Base-by-base conservation (phyloP, 2,113 vertebrate genomes). In the Haplotaxodon microlepis region DNA sequence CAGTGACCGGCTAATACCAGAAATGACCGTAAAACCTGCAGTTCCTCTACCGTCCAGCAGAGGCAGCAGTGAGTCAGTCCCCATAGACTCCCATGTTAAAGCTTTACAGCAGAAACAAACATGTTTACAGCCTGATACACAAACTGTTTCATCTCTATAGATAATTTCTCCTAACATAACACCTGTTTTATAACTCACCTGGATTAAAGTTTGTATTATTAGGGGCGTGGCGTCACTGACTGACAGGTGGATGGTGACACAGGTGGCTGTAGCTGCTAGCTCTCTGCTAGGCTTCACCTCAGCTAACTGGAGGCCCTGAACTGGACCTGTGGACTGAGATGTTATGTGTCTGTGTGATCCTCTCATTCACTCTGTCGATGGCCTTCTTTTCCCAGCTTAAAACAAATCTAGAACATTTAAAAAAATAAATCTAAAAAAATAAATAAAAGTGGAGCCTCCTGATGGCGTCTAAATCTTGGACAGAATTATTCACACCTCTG, bases 341-440 rank as follows among this genome's bases (percentile, higher is more conserved):
- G 21, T 45, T 0, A 45, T 45, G 36, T 9, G 0, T 24, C 36
- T 69, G 63, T 24, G 19, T 24, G 36, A 71, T 6, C 11, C 63
- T 71, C 7, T 36, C 4, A 19, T 38, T 38, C 34, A 27, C 21
- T 24, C 53, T 24, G 10, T 6, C 1, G 19, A 53, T 3, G 16
- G 16, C 19, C n/a, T 17, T 19, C 24, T 24, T 24, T 73, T 73
- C 7, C 8, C 21, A 29, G 5, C 14, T 76, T 29, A 19, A 50
- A 17, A 76, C 24, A 4, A 78, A 78, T 78, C 71, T 11, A 19
- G 9, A 47, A 50, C 42, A 76, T 3, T 24, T 3, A 0, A 29
- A 47, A 57, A 17, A 38, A 21, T 1, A 2, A 5, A 24, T 40
- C 5, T 6, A 21, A 69, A 40, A 21, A 69, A 40, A 40, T 40